Base-by-base conservation (phyloP, 2,797 vertebrate species). In the Helicolenus hilgendorfi region DNA sequence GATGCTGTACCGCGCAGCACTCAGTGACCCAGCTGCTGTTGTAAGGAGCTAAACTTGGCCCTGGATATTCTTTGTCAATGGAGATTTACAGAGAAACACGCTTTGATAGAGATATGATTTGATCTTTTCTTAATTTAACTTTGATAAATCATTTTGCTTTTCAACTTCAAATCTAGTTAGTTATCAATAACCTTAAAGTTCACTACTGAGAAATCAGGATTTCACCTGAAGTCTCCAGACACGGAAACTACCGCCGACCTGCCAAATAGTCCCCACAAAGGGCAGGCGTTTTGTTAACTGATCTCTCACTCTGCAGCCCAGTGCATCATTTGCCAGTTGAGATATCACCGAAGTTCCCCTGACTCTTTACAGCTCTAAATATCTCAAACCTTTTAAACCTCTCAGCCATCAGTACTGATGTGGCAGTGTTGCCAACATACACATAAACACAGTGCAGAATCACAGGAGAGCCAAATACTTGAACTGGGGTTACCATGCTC, bases 401-500 rank as follows among this genome's bases (percentile, higher is more conserved):
- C 79, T 69, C 45, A 11, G 77, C 68, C n/a, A n/a, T 82, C 56
- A n/a, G n/a, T 31, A 72, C 78, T 41, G 68, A 84, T 63, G 72
- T 81, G 65, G 20, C 62, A 20, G 3, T 56, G 3, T 56, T 27
- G 70, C 80, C 72, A 88, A 80, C 72, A 72, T 15, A 86, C 53
- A 75, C 72, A 84, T 18, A 81, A 49, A 83, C 72, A 58, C 78
- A 59, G 73, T 29, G 45, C 72, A 79, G 73, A 85, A 84, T 87
- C 71, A 63, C 36, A 62, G 81, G 45, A 84, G 83, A 88, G 76
- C 72, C 73, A 90, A 89, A 92, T 81, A 85, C 84, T 91, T 89
- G 70, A 77, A 87, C 87, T 88, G 85, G 87, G 91, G 90, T 92
- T 85, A 80, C 83, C 82, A 26, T 81, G 84, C 90, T 87, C 86